phyloP scores from a whole-genome alignment of 2,113 vertebrate species.

The Chinchilla lanigera region DNA sequence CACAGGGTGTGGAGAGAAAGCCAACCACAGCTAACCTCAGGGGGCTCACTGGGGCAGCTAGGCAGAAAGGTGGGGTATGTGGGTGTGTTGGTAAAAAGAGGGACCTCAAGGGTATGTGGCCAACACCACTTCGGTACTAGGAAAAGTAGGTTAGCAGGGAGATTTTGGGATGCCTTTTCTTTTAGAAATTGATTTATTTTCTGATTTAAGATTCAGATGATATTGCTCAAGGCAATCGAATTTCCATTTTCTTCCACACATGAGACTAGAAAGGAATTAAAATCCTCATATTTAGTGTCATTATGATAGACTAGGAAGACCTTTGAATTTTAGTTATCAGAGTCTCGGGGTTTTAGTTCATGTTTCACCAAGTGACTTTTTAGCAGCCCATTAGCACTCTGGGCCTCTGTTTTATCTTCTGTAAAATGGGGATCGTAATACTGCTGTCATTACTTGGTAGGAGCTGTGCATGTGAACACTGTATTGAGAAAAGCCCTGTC shows the following conservation, averaged over 20 bases:
- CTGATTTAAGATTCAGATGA: neutral
- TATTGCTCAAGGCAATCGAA: neutral
- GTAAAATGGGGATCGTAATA: neutral
- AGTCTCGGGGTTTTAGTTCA: neutral
- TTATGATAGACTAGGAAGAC: neutral
- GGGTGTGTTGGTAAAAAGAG: neutral
- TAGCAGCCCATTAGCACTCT: neutral
- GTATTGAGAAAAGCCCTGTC: neutral
- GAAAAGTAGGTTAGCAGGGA: neutral
- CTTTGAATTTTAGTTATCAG: neutral
- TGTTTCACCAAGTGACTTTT: neutral
- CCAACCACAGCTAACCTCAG: accelerated
- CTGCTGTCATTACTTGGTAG: no score
- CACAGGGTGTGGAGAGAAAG: neutral
- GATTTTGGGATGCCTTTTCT: neutral
- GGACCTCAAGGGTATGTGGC: accelerated
- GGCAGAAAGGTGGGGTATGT: neutral
- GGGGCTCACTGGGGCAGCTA: neutral
- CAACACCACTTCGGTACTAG: neutral
- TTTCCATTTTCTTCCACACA: neutral
- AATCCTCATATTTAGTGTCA: neutral
- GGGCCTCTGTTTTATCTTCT: neutral
- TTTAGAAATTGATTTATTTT: neutral
- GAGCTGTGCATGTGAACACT: neutral
- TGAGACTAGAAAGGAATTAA: neutral